Evolutionary conservation across 1,140 invertebrate species (phyloP), one percentile per base, ranked within the genome.

Genomic region (Brachionus manjavacas): DNA sequence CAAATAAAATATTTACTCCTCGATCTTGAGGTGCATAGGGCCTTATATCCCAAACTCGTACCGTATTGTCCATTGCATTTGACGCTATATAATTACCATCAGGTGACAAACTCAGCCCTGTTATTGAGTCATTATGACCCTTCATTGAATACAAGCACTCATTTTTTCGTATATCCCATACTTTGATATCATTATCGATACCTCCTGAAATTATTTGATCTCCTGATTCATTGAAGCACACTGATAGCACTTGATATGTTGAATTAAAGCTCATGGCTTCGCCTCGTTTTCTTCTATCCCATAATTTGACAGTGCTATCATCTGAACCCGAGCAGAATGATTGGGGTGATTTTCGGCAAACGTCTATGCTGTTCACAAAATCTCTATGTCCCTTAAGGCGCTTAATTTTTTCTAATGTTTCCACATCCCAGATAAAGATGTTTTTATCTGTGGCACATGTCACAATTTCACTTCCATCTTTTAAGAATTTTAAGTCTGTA

Each of bases 131-230:
- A 1, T 94, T 93, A 87, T 99, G 96, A 91, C 89, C 95, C 86
- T 93, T 92, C 87, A 99, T 91, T 86, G 92, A 93, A 88, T 97
- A 96, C 0, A 96, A 88, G 41, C 97, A 89, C 80, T 94, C 93
- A 88, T 95, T 95, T 88, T 95, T 98, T 70, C 97, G 91, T 23
- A 98, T 91, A 90, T 99, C 98, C 97, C 97, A 99, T 1, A 92
- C 94, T 92, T 99, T 99, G 4, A 99, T 93, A 84, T 97, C 94
- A 90, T 99, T 99, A 89, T 99, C 98, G 70, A 99, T 95, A 4
- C 98, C 97, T 49, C 94, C 96, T 66, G 94, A 93, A 91, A 94
- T 90, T 46, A 94, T 89, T 90, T 97, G 95, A 88, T 99, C 96
- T 0, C 95, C 93, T 8, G 95, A 97, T 87, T 99, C 97, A 88